These are phyloP conservation scores for Metaphire vulgaris DNA, from an alignment of 1,140 invertebrate genomes.

Conservation along the genomic window DNA sequence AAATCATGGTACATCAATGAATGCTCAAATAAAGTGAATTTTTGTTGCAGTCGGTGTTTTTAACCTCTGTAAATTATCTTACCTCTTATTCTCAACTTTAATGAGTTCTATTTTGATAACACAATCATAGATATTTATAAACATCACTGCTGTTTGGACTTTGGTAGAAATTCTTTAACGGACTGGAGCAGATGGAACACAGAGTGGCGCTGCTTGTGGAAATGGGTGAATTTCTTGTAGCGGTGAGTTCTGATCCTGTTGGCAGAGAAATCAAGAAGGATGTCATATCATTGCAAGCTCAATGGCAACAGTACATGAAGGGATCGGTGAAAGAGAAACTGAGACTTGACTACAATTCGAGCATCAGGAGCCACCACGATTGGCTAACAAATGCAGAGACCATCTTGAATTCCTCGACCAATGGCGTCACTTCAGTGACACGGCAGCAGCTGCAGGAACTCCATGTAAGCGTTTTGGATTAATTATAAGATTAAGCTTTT, in stretches of 20 bases:
- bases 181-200: conserved; percentile 81
- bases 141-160: no score
- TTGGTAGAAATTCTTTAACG: conserved; percentile 62
- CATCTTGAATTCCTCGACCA: not conserved
- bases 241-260: conserved; percentile 74
- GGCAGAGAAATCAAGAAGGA: conserved; percentile 68
- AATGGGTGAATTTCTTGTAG: conserved; percentile 77
- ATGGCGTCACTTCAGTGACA: not conserved
- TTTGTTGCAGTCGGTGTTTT: no score
- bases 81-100: no score
- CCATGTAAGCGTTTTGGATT: no score
- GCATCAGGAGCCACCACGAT: conserved; percentile 52
- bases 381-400: not conserved
- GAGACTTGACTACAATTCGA: conserved; percentile 69
- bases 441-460: not conserved
- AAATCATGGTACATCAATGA: no score
- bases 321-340: conserved; percentile 76
- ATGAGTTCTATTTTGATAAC: no score
- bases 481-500: no score
- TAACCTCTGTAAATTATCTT: no score
- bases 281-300: conserved; percentile 52
- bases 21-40: no score
- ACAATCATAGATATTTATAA: no score
- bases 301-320: conserved; percentile 58
- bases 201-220: conserved; percentile 74